Conservation (phyloP, 2,113 vertebrate species). For the Ahaetulla prasina region DNA sequence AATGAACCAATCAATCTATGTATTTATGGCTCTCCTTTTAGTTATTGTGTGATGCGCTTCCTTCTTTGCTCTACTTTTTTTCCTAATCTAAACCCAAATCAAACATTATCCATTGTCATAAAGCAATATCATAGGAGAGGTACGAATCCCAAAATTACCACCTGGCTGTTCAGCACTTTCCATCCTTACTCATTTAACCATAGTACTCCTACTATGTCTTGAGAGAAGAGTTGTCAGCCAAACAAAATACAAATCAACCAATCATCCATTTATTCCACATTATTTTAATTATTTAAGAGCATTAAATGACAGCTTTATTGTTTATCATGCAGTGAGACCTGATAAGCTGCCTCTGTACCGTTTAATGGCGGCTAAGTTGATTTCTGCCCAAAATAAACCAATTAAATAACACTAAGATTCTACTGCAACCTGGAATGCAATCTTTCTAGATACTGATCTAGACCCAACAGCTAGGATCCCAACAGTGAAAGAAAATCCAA, state of each 20-base stretch:
- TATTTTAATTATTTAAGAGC: constrained; percentile 6
- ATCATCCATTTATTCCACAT: not conserved
- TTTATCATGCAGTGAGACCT: not conserved
- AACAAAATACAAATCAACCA: not conserved
- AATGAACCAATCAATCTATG: constrained; percentile 9
- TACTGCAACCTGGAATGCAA: not conserved
- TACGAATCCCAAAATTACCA: not conserved
- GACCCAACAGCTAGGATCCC: not conserved
- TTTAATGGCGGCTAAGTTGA: not conserved
- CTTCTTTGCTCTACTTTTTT: constrained; percentile 37
- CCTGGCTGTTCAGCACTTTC: not conserved
- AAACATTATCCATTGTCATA: constrained; percentile 23
- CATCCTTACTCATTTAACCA: not conserved
- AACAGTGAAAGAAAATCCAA: not conserved
- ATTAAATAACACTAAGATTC: not conserved
- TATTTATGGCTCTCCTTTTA: constrained; percentile 33
- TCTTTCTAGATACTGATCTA: not conserved
- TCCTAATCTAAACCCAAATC: constrained; percentile 13
- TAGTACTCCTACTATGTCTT: not conserved
- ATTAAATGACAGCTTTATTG: not conserved
- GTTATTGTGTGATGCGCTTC: constrained; percentile 13
- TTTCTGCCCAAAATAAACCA: not conserved
- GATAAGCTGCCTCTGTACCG: not conserved
- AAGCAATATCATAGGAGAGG: not conserved
- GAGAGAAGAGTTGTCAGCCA: not conserved